Evolutionary conservation across 2,113 vertebrate genomes (phyloP).

Genomic region (Peromyscus polionotus): DNA sequence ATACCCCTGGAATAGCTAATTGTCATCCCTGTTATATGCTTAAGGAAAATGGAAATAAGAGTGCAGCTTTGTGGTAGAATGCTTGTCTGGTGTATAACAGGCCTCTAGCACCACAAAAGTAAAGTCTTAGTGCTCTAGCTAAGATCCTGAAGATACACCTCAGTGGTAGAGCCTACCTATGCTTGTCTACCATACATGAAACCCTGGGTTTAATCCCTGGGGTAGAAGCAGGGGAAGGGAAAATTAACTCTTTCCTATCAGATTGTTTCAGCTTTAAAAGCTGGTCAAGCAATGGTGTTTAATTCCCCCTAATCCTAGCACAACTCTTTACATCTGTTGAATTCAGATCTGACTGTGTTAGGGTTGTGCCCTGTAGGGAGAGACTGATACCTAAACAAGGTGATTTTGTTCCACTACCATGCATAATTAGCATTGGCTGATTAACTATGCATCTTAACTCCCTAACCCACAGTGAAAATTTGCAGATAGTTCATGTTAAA

Average conservation of each 20-base stretch:
- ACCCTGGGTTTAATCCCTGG: background rate
- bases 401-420: background rate
- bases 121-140: background rate
- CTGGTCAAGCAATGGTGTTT: slow-evolving; percentile 50
- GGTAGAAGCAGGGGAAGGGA: background rate
- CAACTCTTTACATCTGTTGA: slow-evolving; percentile 46
- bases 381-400: background rate
- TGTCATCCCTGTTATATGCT: background rate
- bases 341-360: background rate
- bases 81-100: background rate
- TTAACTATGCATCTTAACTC: background rate
- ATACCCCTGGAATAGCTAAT: slow-evolving; percentile 1
- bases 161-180: background rate
- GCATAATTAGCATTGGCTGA: background rate
- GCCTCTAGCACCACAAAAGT: background rate
- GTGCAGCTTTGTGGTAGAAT: background rate
- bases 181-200: background rate
- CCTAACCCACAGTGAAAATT: background rate
- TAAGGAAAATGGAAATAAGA: background rate
- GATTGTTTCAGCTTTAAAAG: slow-evolving; percentile 63
- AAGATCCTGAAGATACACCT: background rate
- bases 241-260: slow-evolving; percentile 52
- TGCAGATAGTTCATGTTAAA: slow-evolving; percentile 2
- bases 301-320: slow-evolving; percentile 36
- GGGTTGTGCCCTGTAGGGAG: slow-evolving; percentile 31